Evolutionary conservation across 2,113 vertebrate genomes (phyloP).

Genomic region (Scalopus aquaticus): DNA sequence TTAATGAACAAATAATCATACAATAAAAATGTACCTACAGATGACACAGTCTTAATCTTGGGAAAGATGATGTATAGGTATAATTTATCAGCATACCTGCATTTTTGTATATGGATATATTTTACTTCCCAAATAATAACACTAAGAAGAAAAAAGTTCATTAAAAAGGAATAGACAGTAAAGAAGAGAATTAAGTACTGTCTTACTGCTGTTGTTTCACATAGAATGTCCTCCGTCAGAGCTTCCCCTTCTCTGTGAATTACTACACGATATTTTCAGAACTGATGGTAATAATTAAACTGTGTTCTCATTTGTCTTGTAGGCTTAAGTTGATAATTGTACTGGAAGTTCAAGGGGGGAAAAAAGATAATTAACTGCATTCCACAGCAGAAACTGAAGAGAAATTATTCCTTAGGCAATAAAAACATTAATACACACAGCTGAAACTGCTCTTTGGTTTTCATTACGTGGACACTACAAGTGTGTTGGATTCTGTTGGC

Average conservation of each 20-base stretch:
- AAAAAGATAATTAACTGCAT: conserved; percentile 35
- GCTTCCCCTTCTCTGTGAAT: not conserved
- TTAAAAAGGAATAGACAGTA: not conserved
- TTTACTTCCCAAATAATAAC: not conserved
- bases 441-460: not conserved
- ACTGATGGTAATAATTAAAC: conserved; percentile 43
- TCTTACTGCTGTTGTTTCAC: not conserved
- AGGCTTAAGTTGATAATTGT: conserved; percentile 40
- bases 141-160: too few relatives aligned
- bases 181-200: not conserved
- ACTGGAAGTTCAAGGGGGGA: not conserved
- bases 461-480: not conserved
- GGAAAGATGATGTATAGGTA: not conserved
- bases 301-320: conserved; percentile 4
- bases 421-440: not conserved
- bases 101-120: not conserved
- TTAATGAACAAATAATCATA: not conserved
- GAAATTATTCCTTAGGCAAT: not conserved
- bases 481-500: not conserved
- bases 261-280: not conserved
- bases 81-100: not conserved
- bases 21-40: not conserved
- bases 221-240: not conserved
- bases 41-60: not conserved
- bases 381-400: conserved; percentile 9